Evolutionary conservation across 2,113 vertebrate species (phyloP), one percentile per base, ranked within the genome.

Genomic region (Pipa parva): DNA sequence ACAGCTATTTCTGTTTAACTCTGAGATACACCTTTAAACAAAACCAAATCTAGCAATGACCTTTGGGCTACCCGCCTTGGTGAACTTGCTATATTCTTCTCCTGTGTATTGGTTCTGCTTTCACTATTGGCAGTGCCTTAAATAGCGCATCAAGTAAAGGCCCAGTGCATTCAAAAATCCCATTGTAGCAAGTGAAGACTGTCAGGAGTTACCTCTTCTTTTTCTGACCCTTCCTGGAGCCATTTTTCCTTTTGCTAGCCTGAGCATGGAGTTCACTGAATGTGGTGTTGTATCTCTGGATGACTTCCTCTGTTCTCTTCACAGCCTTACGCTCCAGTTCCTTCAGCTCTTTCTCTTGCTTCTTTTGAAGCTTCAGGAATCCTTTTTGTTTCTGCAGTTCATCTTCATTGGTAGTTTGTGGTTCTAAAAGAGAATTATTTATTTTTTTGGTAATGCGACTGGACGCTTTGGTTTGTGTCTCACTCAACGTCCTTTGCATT

Each of bases 301-400:
- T 80, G 63, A 96, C 75, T 37, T 97, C 92, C 71, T 95, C 92
- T 37, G 74, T 77, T 63, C 91, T 92, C 82, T 93, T 93, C 70
- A 80, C 82, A 61, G 82, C 81, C 15, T 91, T 97, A 73, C 83
- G 85, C 68, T 95, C 92, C 74, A 88, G 51, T 20, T 96, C 95
- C 75, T 86, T 92, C 67, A 94, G 73, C 24, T 99, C 95, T 71
- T 87, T 95, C 79, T 97, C 93, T 7, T 99, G 95, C 22, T 87
- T 92, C 79, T 92, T 93, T 80, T 86, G 78, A 78, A 95, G 82
- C 83, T 95, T 98, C 79, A 88, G 67, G 62, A 93, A 87, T 72
- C 79, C 82, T 76, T 97, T 94, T 80, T 92, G 86, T 77, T 92
- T 87, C 71, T 82, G 89, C 77, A 99, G 86, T 59, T 98, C 92